These are phyloP conservation scores for Drosophila santomea DNA, from an alignment of 1,140 invertebrate genomes.

Conservation along the genomic window DNA sequence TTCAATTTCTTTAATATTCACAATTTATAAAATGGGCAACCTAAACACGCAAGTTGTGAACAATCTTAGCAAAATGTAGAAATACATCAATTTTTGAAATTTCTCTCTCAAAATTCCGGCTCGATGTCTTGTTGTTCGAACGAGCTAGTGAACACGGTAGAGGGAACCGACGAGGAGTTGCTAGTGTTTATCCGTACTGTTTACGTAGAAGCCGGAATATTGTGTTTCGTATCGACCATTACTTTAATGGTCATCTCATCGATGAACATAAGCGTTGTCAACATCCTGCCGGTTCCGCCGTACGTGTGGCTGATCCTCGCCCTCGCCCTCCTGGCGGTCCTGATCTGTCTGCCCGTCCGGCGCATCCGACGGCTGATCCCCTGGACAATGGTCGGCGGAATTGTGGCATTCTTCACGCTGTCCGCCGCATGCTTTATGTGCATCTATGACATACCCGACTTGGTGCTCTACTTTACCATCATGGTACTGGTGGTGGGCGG, in stretches of 20 bases:
- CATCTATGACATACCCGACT: fast-evolving
- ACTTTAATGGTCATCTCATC: not conserved
- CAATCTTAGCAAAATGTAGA: not conserved
- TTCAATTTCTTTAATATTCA: too few relatives aligned
- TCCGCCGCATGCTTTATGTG: not conserved
- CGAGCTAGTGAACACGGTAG: not conserved
- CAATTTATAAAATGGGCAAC: too few relatives aligned
- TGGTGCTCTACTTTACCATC: fast-evolving
- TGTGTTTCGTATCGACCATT: not conserved
- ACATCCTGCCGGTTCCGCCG: not conserved
- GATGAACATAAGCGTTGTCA: not conserved
- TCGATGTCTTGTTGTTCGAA: not conserved
- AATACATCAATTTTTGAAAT: not conserved
- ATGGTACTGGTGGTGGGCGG: not conserved
- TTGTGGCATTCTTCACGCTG: conserved; percentile 1
- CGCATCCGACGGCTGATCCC: not conserved
- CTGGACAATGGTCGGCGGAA: conserved; percentile 1
- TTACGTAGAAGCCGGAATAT: not conserved
- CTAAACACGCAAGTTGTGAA: too few relatives aligned
- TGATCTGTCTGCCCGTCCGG: conserved; percentile 11
- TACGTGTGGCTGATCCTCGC: conserved; percentile 18
- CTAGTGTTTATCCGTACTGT: not conserved
- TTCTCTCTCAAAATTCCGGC: not conserved
- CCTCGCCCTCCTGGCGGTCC: not conserved
- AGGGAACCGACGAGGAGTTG: not conserved